phyloP scores from a whole-genome alignment of 2,888 invertebrate genomes.

The Apotomis turbidana region DNA sequence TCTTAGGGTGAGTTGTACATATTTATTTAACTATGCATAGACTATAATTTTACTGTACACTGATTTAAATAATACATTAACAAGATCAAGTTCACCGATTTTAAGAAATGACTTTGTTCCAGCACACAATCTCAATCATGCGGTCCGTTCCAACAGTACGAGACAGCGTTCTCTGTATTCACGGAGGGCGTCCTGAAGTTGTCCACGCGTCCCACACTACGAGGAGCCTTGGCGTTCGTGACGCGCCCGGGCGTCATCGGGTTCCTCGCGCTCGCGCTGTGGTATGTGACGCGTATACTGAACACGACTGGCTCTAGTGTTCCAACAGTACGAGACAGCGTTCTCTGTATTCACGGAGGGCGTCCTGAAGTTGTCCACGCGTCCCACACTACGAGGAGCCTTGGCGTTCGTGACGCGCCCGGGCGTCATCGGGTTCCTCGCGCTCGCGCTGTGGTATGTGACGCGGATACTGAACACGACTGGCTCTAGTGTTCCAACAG shows the following conservation, averaged over 20 bases:
- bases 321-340: no score
- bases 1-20: slow-evolving; percentile 81
- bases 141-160: slow-evolving; percentile 85
- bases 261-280: slow-evolving; percentile 83
- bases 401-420: no score
- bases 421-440: slow-evolving; percentile 21
- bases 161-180: slow-evolving; percentile 83
- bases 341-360: no score
- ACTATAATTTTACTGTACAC: no score
- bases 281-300: slow-evolving; percentile 67
- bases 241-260: slow-evolving; percentile 85
- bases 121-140: slow-evolving; percentile 84
- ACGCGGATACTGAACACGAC: slow-evolving; percentile 45
- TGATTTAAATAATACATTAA: no score
- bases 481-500: no score
- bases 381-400: no score
- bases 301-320: no score
- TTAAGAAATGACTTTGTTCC: slow-evolving; percentile 22
- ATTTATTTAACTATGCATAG: no score
- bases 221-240: slow-evolving; percentile 74
- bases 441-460: slow-evolving; percentile 84
- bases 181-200: slow-evolving; percentile 82
- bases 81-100: no score
- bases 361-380: no score
- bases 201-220: slow-evolving; percentile 69